phyloP scores from a whole-genome alignment of 92 coral and sea anemone genomes.

The Chrysogorgia sp. region DNA sequence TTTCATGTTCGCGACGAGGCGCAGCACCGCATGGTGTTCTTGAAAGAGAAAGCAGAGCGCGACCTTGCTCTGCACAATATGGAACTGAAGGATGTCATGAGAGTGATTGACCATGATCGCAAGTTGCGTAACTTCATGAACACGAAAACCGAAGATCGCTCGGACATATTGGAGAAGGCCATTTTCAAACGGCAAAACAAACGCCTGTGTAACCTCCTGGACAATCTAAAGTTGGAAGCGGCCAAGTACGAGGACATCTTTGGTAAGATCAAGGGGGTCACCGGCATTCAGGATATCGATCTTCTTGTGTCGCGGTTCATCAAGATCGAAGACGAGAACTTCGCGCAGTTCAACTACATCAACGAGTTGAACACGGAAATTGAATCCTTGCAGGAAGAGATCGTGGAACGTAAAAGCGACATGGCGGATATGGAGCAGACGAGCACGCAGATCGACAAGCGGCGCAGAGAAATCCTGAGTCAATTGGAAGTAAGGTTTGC shows the following conservation, averaged over 20 bases:
- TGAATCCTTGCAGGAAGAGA: conserved; percentile 82
- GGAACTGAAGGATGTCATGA: conserved; percentile 89
- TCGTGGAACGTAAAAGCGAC: conserved; percentile 68
- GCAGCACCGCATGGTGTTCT: conserved; percentile 88
- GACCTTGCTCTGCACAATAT: conserved; percentile 77
- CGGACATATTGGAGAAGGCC: conserved; percentile 73
- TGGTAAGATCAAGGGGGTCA: conserved; percentile 82
- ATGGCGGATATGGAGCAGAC: conserved; percentile 72
- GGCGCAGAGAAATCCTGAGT: conserved; percentile 77
- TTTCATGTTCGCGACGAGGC: conserved; percentile 91
- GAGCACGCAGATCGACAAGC: conserved; percentile 68
- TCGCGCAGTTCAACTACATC: conserved; percentile 93
- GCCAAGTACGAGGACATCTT: conserved; percentile 82
- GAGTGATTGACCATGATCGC: conserved; percentile 89
- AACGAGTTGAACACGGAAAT: conserved; percentile 82
- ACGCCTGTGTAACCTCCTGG: conserved; percentile 66
- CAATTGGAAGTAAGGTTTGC: conserved; percentile 69
- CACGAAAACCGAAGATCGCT: conserved; percentile 87
- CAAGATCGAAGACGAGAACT: conserved; percentile 89
- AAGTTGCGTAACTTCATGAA: conserved; percentile 90
- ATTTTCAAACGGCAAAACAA: conserved; percentile 60
- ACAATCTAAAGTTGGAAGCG: conserved; percentile 68
- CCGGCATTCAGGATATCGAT: conserved; percentile 82
- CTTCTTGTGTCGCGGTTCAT: conserved; percentile 82
- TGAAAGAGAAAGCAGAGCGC: conserved; percentile 87